phyloP scores from a whole-genome alignment of 2,113 vertebrate species.

The Brienomyrus brachyistius region DNA sequence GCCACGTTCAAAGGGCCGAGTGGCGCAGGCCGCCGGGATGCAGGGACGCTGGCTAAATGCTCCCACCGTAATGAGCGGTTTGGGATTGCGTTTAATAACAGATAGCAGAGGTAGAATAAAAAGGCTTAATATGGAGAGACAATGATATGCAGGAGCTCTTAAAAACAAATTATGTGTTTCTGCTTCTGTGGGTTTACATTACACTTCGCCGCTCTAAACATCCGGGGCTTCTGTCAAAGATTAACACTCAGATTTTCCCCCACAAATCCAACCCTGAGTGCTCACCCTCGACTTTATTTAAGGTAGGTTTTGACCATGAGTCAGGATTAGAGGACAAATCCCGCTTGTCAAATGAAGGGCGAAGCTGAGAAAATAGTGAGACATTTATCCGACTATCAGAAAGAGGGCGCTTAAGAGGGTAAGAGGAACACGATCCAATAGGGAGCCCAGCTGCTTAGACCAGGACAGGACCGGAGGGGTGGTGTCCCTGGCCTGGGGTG shows the following conservation, averaged over 20 bases:
- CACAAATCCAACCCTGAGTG: background rate
- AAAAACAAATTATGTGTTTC: conserved; percentile 55
- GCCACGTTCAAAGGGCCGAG: conserved; percentile 44
- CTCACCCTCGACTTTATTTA: background rate
- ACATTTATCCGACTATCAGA: background rate
- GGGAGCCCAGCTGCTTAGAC: background rate
- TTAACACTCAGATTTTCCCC: conserved; percentile 31
- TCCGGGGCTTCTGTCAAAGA: conserved; percentile 49
- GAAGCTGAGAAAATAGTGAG: background rate
- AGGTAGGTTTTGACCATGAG: background rate
- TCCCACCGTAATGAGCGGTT: conserved; percentile 57
- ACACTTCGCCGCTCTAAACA: conserved; percentile 59
- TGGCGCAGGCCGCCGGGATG: background rate
- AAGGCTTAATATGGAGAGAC: conserved; percentile 52
- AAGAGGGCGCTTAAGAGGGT: background rate
- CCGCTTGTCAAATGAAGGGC: background rate
- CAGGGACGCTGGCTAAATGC: conserved; percentile 40
- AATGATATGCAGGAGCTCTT: conserved; percentile 61
- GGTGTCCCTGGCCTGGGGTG: conserved; percentile 9
- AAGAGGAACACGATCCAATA: background rate
- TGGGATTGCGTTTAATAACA: conserved; percentile 59
- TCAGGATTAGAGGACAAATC: background rate
- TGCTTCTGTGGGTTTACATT: conserved; percentile 45
- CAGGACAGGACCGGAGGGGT: background rate
- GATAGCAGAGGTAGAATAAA: conserved; percentile 58